Conservation (phyloP, 2,113 vertebrate genomes). For the Triplophysa siluroides region DNA sequence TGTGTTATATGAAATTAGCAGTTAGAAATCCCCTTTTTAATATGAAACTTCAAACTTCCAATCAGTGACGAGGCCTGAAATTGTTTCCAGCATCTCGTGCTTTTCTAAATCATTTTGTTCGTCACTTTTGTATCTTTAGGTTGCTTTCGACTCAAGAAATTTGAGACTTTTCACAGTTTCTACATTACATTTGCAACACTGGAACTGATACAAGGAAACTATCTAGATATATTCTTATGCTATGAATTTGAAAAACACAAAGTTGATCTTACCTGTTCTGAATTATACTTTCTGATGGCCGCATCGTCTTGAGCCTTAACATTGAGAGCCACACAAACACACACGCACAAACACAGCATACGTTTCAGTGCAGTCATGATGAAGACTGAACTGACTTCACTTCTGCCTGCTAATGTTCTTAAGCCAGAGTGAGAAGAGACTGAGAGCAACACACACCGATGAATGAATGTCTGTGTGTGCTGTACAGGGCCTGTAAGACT, state of each 20-base stretch:
- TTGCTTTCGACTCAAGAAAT: no score
- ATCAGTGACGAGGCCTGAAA: no score
- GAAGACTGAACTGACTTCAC: conserved; percentile 57
- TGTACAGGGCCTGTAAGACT: neutral
- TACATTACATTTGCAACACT: no score
- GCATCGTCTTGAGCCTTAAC: conserved; percentile 44
- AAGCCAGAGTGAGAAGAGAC: conserved; percentile 11
- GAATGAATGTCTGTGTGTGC: conserved; percentile 36
- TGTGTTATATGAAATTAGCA: no score
- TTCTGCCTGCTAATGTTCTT: conserved; percentile 30
- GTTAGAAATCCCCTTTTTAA: no score
- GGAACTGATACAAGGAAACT: no score
- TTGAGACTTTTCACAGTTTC: no score
- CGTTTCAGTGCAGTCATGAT: conserved; percentile 55
- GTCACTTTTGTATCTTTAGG: no score
- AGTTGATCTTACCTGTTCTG: conserved; percentile 57
- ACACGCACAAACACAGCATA: conserved; percentile 55
- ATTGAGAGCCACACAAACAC: conserved; percentile 46
- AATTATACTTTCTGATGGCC: conserved; percentile 41
- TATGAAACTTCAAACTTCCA: no score
- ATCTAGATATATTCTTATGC: neutral
- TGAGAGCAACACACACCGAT: neutral
- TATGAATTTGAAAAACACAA: neutral
- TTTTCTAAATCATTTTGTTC: no score
- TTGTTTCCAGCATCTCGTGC: no score